Conservation (phyloP, 2,797 vertebrate genomes). For the Telmatherina bonti region DNA sequence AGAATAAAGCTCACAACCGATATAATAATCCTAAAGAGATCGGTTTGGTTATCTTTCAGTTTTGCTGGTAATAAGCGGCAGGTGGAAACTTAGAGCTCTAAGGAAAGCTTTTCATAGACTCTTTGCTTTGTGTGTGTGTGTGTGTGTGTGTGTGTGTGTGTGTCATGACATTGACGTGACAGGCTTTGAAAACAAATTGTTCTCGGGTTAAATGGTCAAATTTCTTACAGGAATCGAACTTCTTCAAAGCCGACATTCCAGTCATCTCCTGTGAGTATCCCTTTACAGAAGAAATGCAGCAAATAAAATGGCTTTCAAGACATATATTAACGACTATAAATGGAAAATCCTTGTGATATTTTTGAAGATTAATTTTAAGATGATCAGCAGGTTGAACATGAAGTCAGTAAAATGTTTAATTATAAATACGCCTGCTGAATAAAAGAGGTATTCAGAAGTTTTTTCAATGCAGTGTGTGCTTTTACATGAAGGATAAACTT, state of each 20-base stretch:
- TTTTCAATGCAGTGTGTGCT: background rate
- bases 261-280: constrained; percentile 80
- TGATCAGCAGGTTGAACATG: background rate
- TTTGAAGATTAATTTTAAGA: background rate
- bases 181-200: constrained; percentile 39
- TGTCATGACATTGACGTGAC: constrained; percentile 17
- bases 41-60: background rate
- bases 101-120: background rate
- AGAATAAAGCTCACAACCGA: background rate
- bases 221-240: constrained; percentile 70
- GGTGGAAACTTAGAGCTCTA: background rate
- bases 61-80: background rate
- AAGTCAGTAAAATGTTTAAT: background rate
- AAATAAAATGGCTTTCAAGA: background rate
- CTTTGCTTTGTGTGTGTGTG: background rate
- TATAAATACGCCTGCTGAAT: background rate
- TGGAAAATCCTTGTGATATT: background rate
- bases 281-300: background rate
- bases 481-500: background rate
- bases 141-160: background rate
- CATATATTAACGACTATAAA: background rate
- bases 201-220: constrained; percentile 2
- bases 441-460: constrained; percentile 8
- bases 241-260: constrained; percentile 80
- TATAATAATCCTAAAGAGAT: background rate